phyloP scores from a whole-genome alignment of 2,797 vertebrate genomes.

The Erethizon dorsatum region DNA sequence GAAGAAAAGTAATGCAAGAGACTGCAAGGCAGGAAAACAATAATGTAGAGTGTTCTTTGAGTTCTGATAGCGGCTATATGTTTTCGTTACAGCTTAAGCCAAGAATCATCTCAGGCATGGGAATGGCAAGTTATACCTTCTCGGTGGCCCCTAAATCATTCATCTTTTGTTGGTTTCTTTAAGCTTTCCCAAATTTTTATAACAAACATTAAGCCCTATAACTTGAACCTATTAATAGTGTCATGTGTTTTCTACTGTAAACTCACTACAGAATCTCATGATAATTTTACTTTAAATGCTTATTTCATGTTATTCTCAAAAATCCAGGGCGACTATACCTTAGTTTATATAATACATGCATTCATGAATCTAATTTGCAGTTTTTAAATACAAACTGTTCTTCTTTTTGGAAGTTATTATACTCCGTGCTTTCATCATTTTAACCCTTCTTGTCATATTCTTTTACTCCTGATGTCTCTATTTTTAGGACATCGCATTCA shows the following conservation, averaged over 20 bases:
- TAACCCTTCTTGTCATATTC: not conserved
- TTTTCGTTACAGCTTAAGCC: not conserved
- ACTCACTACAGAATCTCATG: not conserved
- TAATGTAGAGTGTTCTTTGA: accelerated
- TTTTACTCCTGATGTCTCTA: not conserved
- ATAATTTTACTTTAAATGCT: constrained; percentile 27
- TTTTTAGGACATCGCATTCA: not conserved
- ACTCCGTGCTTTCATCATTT: not conserved
- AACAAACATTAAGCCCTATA: not conserved
- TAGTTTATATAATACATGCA: not conserved
- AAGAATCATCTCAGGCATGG: not conserved
- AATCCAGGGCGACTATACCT: not conserved
- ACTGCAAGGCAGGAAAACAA: accelerated
- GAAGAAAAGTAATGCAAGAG: not conserved
- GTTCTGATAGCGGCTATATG: not conserved
- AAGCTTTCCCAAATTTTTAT: not conserved
- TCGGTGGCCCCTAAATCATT: not conserved
- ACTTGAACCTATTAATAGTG: not conserved
- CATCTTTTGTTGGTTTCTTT: not conserved
- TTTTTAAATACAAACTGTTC: constrained; percentile 43
- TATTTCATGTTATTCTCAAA: constrained; percentile 22
- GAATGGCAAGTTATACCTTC: not conserved
- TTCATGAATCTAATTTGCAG: not conserved
- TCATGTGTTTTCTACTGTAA: not conserved
- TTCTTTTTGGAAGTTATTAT: not conserved